Evolutionary conservation across 2,888 invertebrate genomes (phyloP), one percentile per base, ranked within the genome.

Genomic region (Lomographa bimaculata): DNA sequence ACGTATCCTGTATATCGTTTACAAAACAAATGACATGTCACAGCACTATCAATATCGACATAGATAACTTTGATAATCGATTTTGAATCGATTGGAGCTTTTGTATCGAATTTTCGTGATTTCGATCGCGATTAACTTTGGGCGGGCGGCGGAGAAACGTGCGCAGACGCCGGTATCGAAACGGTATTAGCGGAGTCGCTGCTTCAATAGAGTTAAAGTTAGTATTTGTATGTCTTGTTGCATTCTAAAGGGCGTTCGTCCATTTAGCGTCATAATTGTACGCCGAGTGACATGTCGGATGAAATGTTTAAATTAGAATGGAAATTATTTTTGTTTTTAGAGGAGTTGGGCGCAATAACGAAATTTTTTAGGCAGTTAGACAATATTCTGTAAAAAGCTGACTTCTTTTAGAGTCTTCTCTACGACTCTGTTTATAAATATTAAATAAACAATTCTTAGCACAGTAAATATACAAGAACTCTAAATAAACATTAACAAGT

Each of bases 111-210:
- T 47, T 30, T 35, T 41, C 34, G 40, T 29, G 28, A 29, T 16
- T 40, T 39, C 25, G 27, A 46, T 43, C 51, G 49, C 46, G 43
- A 45, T 47, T 50, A 46, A 50, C 43, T 29, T 41, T 46, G 80
- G 87, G 86, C 86, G 87, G 87, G 86, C 85, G 87, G 85, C 70
- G 62, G 52, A 60, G 65, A 81, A 63, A 65, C 85, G 86, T 86
- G 87, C 85, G 86, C 79, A 70, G 69, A 72, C 83, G 82, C 74
- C 80, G 84, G 57, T 57, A 65, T 63, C 82, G 65, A 60, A 69
- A 64, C 79, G 60, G 69, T 71, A 75, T 85, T 84, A 76, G 78
- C 70, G 59, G 62, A 62, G 64, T 53, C 53, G 59, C 68, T 60
- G 58, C 59, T 57, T 51, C 63, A 66, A 68, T 64, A 58, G 64